These are phyloP conservation scores for Oreortyx pictus DNA, from an alignment of 2,797 vertebrate species.

Conservation along the genomic window DNA sequence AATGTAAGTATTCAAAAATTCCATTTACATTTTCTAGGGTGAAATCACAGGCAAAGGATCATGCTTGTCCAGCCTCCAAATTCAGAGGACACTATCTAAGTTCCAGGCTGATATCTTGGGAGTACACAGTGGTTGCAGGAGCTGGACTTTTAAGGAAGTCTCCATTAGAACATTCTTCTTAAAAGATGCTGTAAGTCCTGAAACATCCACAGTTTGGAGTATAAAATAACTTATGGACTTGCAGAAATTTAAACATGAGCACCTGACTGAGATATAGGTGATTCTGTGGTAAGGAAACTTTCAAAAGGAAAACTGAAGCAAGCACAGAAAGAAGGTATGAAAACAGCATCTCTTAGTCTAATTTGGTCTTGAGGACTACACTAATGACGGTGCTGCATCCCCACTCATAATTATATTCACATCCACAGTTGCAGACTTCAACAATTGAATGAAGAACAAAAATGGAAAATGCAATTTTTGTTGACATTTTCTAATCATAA, in stretches of 20 bases:
- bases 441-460: neutral
- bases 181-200: neutral
- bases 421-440: neutral
- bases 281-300: accelerated
- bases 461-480: neutral
- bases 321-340: neutral
- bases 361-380: accelerated
- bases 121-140: neutral
- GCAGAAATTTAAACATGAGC: no score
- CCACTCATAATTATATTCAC: neutral
- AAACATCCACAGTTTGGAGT: accelerated
- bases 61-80: neutral
- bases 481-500: accelerated
- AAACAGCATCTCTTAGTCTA: accelerated
- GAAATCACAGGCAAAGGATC: accelerated
- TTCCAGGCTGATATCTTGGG: neutral
- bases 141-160: neutral
- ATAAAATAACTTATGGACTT: neutral
- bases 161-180: neutral
- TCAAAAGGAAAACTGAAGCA: neutral
- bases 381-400: neutral
- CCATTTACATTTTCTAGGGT: neutral
- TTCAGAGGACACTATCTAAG: neutral
- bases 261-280: no score
- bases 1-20: neutral